phyloP scores from a whole-genome alignment of 2,888 invertebrate genomes.

The Molanna angustata region DNA sequence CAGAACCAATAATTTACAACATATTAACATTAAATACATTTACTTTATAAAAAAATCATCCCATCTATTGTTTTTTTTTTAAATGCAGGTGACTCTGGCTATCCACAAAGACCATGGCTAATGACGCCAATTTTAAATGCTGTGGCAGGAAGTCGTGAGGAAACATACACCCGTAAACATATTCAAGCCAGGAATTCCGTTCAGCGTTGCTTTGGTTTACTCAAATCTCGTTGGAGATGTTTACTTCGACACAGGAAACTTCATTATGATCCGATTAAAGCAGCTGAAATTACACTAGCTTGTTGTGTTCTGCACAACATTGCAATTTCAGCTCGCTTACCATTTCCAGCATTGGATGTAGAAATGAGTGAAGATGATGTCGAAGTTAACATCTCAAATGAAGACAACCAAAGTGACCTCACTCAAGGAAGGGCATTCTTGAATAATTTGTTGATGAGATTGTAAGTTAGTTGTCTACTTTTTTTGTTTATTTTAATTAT shows the following conservation, averaged over 20 bases:
- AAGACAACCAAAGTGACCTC: background rate
- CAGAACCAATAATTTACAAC: no score
- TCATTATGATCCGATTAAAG: background rate
- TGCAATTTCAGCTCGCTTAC: background rate
- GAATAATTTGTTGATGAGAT: background rate
- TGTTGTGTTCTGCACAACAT: background rate
- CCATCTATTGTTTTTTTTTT: background rate
- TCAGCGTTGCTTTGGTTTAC: background rate
- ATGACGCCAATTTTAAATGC: slow-evolving; percentile 3
- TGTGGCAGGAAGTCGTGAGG: background rate
- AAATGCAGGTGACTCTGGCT: background rate
- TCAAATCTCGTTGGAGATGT: slow-evolving; percentile 3
- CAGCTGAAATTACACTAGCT: background rate
- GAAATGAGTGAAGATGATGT: no score
- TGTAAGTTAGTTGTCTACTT: no score
- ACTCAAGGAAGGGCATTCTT: background rate
- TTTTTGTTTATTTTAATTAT: no score
- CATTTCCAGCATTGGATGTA: background rate
- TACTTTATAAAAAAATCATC: background rate
- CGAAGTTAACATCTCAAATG: background rate
- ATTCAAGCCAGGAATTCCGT: background rate
- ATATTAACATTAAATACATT: no score
- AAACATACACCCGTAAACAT: background rate
- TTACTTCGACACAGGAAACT: background rate
- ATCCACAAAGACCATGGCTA: slow-evolving; percentile 2